These are phyloP conservation scores for Calcarius lapponicus DNA, from an alignment of 2,797 vertebrate genomes.

Conservation along the genomic window DNA sequence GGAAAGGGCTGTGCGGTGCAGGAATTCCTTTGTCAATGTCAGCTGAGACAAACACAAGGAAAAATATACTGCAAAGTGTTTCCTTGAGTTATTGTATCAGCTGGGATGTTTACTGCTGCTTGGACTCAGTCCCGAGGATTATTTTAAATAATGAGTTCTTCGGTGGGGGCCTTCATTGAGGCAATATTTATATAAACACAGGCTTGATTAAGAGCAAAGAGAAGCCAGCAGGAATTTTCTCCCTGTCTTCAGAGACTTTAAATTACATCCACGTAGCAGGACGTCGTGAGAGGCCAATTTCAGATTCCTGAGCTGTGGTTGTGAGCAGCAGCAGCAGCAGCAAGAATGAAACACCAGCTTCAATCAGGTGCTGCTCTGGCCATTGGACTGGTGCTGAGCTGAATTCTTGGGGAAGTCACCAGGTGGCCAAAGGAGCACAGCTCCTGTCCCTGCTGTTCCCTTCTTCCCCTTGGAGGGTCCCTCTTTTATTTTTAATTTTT, in stretches of 20 bases:
- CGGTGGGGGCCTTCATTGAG: background rate
- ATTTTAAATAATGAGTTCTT: background rate
- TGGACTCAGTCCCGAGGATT: background rate
- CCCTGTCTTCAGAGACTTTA: background rate
- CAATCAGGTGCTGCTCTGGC: background rate
- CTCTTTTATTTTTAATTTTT: too few relatives aligned
- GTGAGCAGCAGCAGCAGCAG: background rate
- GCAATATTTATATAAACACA: background rate
- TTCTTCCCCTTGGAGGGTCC: background rate
- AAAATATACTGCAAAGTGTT: background rate
- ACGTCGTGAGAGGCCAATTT: background rate
- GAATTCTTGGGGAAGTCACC: background rate
- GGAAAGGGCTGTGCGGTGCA: background rate
- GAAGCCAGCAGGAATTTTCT: background rate
- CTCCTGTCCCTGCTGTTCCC: background rate
- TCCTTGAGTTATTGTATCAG: background rate
- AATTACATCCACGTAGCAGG: background rate
- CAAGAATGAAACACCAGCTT: background rate
- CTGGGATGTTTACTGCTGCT: background rate
- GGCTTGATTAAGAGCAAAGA: slow-evolving; percentile 9
- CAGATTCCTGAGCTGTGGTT: background rate
- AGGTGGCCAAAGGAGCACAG: background rate
- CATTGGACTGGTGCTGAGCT: background rate
- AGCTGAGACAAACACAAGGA: background rate
- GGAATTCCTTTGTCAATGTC: background rate